Base-by-base conservation (phyloP, 2,888 invertebrate genomes). In the Drosophila villosipedis region DNA sequence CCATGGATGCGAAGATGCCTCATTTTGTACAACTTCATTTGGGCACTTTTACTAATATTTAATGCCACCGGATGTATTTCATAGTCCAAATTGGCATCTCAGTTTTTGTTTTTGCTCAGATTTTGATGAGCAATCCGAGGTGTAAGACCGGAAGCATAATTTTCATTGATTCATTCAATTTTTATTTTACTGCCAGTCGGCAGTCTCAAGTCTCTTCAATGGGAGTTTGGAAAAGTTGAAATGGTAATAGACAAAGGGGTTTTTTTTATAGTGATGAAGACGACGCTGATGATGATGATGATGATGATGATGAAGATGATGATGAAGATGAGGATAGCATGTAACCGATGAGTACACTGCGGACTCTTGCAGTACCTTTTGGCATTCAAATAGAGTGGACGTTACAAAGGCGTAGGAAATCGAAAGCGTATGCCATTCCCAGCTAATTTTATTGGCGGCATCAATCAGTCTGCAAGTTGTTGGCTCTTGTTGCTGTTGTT, bases 401-500 rank as follows among this genome's bases (percentile, higher is more conserved):
- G 28, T 0, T 28, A 19, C 50, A 50, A 41, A 59, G 69, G 68
- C 68, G 37, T 61, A 61, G 33, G n/a, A 61, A 70, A 73, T 60
- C 50, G 68, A 68, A 64, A 78, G 71, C 65, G 53, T 64, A 28
- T 57, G 66, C 50, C 76, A 78, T 68, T 54, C 73, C 63, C 73
- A 73, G 79, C 81, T 82, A 85, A 85, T 87, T 89, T 85, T 85
- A 89, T 85, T 85, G 85, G 78, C 85, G 78, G 89, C 85, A 85
- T 85, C 88, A 85, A 85, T 85, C 85, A 85, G 85, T 89, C 80
- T 80, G 80, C 66, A 50, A 64, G 71, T 63, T 78, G 41, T 43
- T 22, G 59, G 61, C 50, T 47, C n/a, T 61, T 31, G 31, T 31
- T 31, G 31, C 7, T 31, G 58, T 54, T 31, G 58, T 54, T 47